Percentiles rank a stretch among this genome's conserved stretches.
Conservation (phyloP, 2,888 invertebrate species). For the Protophormia terraenovae region DNA sequence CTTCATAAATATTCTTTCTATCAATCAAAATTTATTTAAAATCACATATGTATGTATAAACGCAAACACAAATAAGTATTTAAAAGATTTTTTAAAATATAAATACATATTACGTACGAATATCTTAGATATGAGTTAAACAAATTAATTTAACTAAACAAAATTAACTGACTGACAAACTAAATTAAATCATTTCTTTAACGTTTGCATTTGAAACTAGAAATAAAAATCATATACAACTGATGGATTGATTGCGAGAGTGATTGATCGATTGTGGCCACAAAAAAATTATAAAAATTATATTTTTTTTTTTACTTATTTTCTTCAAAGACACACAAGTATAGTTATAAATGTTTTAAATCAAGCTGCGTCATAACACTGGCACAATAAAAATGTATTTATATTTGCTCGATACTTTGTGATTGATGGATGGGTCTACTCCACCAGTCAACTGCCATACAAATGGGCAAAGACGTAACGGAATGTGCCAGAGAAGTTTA, state of each 20-base stretch:
- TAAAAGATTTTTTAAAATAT: not conserved
- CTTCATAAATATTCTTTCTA: constrained; percentile 40
- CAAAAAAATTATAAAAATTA: constrained; percentile 26
- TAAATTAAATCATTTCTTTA: constrained; percentile 62
- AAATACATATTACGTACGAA: constrained; percentile 27
- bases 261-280: constrained; percentile 69
- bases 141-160: constrained; percentile 49
- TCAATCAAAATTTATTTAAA: constrained; percentile 69
- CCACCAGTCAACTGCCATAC: constrained; percentile 19
- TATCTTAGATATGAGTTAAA: constrained; percentile 39
- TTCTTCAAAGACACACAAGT: not conserved
- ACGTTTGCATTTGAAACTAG: constrained; percentile 5
- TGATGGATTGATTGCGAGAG: constrained; percentile 70
- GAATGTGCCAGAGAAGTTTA: constrained; percentile 18
- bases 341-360: constrained; percentile 26
- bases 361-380: constrained; percentile 50
- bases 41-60: too few relatives aligned
- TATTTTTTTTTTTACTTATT: not conserved
- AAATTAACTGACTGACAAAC: constrained; percentile 64
- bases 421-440: constrained; percentile 67
- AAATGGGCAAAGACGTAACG: not conserved
- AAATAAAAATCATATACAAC: constrained; percentile 46
- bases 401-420: constrained; percentile 57
- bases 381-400: constrained; percentile 26
- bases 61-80: not conserved